Percentiles rank a stretch among this genome's conserved stretches.
phyloP scores from a whole-genome alignment of 2,797 vertebrate genomes.

The Phrynocephalus vlangalii region DNA sequence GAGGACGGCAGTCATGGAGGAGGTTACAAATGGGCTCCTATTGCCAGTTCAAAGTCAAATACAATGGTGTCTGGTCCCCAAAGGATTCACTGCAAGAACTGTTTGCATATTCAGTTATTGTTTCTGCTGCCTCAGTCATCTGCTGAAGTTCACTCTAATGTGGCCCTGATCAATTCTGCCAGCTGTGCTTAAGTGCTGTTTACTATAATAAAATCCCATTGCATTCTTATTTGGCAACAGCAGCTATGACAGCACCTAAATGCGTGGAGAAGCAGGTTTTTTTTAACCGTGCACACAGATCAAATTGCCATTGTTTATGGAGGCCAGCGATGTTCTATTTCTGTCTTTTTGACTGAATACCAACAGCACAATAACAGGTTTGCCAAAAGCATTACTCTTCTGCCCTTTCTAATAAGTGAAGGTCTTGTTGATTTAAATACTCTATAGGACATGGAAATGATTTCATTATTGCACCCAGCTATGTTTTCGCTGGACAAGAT shows the following conservation, averaged over 20 bases:
- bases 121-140: slow-evolving; percentile 94
- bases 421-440: slow-evolving; percentile 77
- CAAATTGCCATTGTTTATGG: slow-evolving; percentile 80
- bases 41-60: slow-evolving; percentile 87
- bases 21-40: slow-evolving; percentile 88
- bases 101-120: slow-evolving; percentile 97
- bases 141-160: slow-evolving; percentile 89
- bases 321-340: slow-evolving; percentile 79
- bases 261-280: slow-evolving; percentile 76
- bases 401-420: slow-evolving; percentile 77
- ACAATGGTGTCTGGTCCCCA: slow-evolving; percentile 89
- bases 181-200: slow-evolving; percentile 94
- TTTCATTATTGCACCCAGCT: slow-evolving; percentile 63
- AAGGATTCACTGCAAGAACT: slow-evolving; percentile 86
- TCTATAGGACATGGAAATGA: slow-evolving; percentile 70
- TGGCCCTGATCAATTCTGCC: slow-evolving; percentile 93
- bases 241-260: slow-evolving; percentile 88
- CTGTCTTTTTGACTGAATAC: slow-evolving; percentile 80
- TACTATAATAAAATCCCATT: slow-evolving; percentile 91
- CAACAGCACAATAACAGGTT: slow-evolving; percentile 73
- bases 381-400: slow-evolving; percentile 75
- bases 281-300: slow-evolving; percentile 78
- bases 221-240: slow-evolving; percentile 84
- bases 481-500: slow-evolving; percentile 52
- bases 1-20: slow-evolving; percentile 45